These are phyloP conservation scores for Leptothorax acervorum DNA, from an alignment of 2,888 invertebrate genomes.

Conservation along the genomic window DNA sequence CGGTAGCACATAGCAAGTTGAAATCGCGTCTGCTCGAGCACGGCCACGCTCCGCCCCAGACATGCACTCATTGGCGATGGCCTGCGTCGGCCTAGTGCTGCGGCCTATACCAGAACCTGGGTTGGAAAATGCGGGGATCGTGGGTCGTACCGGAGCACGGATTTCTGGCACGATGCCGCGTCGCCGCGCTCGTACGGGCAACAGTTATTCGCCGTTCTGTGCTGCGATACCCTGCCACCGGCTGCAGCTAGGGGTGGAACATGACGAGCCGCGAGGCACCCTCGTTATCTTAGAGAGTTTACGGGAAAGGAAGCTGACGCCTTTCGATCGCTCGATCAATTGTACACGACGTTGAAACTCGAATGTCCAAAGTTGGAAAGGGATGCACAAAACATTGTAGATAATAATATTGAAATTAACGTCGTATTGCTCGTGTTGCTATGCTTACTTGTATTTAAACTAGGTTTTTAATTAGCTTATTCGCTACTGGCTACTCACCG, in stretches of 20 bases:
- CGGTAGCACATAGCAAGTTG: conserved; percentile 69
- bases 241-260: conserved; percentile 70
- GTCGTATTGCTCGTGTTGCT: not conserved
- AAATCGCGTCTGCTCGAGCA: conserved; percentile 77
- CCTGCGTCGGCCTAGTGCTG: conserved; percentile 83
- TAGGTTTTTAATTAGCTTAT: conserved; percentile 4
- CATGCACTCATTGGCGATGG: conserved; percentile 84
- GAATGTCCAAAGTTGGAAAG: not conserved
- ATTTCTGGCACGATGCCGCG: conserved; percentile 83
- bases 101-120: conserved; percentile 82
- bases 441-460: not conserved
- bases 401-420: not conserved
- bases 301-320: conserved; percentile 22
- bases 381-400: not conserved
- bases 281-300: conserved; percentile 33
- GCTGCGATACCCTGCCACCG: conserved; percentile 65
- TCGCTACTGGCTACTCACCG: not conserved
- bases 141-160: conserved; percentile 76
- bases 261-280: conserved; percentile 45
- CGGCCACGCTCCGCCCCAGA: conserved; percentile 83
- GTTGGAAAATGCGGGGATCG: conserved; percentile 77
- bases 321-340: not conserved
- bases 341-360: not conserved
- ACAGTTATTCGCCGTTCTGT: conserved; percentile 74
- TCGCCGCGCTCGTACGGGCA: conserved; percentile 79